A percentile compares a stretch with the other conserved stretches of the same genome.
phyloP scores from a whole-genome alignment of 2,113 vertebrate genomes.

The Corythoichthys haematopterus region DNA sequence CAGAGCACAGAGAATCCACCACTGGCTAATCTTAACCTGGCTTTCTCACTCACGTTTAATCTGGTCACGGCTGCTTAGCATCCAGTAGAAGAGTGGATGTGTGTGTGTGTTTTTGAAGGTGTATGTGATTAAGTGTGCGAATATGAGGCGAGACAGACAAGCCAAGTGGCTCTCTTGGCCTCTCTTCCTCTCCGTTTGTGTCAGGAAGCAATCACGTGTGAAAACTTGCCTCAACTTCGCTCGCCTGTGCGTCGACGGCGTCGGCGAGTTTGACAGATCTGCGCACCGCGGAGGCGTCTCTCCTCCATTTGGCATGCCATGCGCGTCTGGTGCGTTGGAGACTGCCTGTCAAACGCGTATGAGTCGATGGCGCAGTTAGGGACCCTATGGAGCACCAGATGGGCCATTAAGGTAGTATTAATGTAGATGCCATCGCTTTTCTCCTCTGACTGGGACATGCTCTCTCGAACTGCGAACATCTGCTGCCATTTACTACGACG shows the following conservation, averaged over 20 bases:
- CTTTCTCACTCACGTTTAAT: constrained; percentile 67
- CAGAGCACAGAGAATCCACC: constrained; percentile 58
- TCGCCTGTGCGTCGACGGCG: constrained; percentile 81
- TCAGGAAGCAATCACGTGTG: constrained; percentile 82
- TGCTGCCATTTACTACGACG: constrained; percentile 99
- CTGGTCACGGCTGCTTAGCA: constrained; percentile 66
- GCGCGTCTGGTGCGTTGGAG: constrained; percentile 96
- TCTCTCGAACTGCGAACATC: constrained; percentile 99
- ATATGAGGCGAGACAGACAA: constrained; percentile 48
- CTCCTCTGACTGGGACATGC: constrained; percentile 99
- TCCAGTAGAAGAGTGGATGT: constrained; percentile 18
- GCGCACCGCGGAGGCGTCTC: constrained; percentile 90
- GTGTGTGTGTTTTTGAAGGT: constrained; percentile 5
- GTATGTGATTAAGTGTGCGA: constrained; percentile 26
- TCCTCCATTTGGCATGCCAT: constrained; percentile 96
- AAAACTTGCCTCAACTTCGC: constrained; percentile 81
- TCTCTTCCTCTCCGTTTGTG: constrained; percentile 47
- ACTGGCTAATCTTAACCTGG: constrained; percentile 66
- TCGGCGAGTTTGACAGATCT: constrained; percentile 96
- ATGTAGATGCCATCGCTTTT: constrained; percentile 99
- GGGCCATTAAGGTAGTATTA: constrained; percentile 99
- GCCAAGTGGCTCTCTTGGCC: constrained; percentile 60
- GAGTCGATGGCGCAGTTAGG: constrained; percentile 98
- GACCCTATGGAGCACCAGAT: constrained; percentile 99
- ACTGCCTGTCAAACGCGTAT: constrained; percentile 99